These are phyloP conservation scores for Callopanchax toddi DNA, from an alignment of 2,113 vertebrate species.

Conservation along the genomic window DNA sequence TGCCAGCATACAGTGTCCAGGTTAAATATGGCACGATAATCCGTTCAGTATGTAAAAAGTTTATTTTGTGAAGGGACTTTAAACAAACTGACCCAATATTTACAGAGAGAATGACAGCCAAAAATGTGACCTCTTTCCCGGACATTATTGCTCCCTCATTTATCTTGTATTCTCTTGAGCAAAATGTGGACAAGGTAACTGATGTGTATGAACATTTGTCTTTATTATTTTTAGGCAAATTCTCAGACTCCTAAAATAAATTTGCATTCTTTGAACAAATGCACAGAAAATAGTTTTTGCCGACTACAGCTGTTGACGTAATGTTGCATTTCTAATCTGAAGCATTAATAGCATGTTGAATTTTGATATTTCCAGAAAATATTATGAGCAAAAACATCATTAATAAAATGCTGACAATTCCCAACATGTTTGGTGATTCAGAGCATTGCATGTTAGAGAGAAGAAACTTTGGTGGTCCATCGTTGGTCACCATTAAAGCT, in stretches of 20 bases:
- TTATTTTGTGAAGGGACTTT: constrained; percentile 77
- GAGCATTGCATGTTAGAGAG: constrained; percentile 40
- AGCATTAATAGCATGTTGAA: neutral
- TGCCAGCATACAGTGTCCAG: constrained; percentile 78
- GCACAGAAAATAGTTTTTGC: neutral
- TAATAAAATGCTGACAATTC: constrained; percentile 5
- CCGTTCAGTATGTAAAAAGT: constrained; percentile 79
- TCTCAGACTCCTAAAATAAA: constrained; percentile 14
- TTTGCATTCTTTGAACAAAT: constrained; percentile 6
- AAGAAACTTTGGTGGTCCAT: constrained; percentile 81
- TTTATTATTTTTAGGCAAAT: constrained; percentile 46
- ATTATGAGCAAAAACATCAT: neutral
- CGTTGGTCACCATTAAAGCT: constrained; percentile 80
- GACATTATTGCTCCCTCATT: constrained; percentile 69
- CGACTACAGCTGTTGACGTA: neutral
- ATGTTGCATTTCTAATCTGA: neutral
- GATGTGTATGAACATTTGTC: constrained; percentile 46
- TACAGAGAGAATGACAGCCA: constrained; percentile 74
- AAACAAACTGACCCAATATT: constrained; percentile 82
- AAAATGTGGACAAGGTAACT: constrained; percentile 55
- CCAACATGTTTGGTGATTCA: constrained; percentile 35
- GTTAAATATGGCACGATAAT: constrained; percentile 76
- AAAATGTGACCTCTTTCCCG: constrained; percentile 73
- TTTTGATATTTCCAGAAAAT: no score
- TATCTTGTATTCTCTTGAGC: constrained; percentile 70